Conservation (phyloP, 2,797 vertebrate species). For the Danio aesculapii region DNA sequence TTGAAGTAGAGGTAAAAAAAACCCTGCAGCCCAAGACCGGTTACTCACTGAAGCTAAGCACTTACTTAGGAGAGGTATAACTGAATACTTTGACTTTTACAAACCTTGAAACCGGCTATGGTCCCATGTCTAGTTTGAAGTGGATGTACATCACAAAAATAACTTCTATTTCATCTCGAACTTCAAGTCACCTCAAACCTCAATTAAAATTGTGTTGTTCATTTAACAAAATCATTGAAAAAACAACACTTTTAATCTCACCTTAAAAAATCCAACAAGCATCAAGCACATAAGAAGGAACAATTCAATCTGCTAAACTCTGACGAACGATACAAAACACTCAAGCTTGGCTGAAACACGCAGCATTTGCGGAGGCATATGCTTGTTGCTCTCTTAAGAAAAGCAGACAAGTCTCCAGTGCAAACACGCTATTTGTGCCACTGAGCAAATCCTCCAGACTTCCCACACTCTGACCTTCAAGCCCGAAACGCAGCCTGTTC, state of each 20-base stretch:
- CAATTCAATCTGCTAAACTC: not conserved
- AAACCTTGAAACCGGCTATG: too few species aligned
- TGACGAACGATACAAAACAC: not conserved
- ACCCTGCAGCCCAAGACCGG: too few species aligned
- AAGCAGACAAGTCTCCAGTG: conserved; percentile 20
- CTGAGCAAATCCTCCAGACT: conserved; percentile 37
- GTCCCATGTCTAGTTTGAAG: too few species aligned
- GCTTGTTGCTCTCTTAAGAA: conserved; percentile 13
- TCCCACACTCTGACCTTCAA: conserved; percentile 20
- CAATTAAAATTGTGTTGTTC: too few species aligned
- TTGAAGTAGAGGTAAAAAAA: too few species aligned
- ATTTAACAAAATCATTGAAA: too few species aligned
- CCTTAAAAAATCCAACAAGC: not conserved
- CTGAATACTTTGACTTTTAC: too few species aligned
- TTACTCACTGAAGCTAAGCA: too few species aligned
- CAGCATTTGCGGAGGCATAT: conserved; percentile 18
- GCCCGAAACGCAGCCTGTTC: conserved; percentile 12
- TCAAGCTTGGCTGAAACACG: not conserved
- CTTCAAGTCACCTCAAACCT: too few species aligned
- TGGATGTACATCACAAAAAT: too few species aligned
- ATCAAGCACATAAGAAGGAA: not conserved
- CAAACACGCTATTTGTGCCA: not conserved
- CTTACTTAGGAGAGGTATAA: too few species aligned
- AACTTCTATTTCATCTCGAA: too few species aligned
- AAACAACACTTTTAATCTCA: not conserved